Conservation (phyloP, 2,797 vertebrate species). For the Vespertilio murinus region DNA sequence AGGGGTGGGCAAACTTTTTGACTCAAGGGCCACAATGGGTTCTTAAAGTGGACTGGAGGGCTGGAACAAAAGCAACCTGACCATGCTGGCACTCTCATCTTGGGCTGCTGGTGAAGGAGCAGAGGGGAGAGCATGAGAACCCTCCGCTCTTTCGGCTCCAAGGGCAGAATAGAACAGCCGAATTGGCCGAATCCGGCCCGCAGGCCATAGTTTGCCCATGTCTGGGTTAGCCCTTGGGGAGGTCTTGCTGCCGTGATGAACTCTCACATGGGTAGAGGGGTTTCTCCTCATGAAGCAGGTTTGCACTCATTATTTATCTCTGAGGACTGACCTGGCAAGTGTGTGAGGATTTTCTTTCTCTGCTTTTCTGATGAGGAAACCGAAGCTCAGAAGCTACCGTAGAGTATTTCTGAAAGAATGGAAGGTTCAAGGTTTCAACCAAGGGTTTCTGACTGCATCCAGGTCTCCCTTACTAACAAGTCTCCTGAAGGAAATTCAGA, state of each 20-base stretch:
- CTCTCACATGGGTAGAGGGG: background rate
- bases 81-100: too few species aligned
- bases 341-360: background rate
- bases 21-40: too few species aligned
- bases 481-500: background rate
- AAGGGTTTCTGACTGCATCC: background rate
- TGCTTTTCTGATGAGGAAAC: background rate
- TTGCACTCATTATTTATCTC: background rate
- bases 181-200: too few species aligned
- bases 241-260: background rate
- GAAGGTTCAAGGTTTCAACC: background rate
- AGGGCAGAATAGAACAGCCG: too few species aligned
- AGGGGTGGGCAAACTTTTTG: too few species aligned
- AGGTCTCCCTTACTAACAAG: background rate
- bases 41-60: too few species aligned
- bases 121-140: too few species aligned
- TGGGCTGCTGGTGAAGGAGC: too few species aligned
- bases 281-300: background rate
- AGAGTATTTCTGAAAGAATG: background rate
- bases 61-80: too few species aligned
- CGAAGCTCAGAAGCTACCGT: background rate
- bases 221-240: background rate
- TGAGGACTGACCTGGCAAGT: background rate
- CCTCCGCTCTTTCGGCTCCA: too few species aligned
- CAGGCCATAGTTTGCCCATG: too few species aligned